Evolutionary conservation across 2,113 vertebrate species (phyloP), one percentile per base, ranked within the genome.

Genomic region (Pterocles orientalis): DNA sequence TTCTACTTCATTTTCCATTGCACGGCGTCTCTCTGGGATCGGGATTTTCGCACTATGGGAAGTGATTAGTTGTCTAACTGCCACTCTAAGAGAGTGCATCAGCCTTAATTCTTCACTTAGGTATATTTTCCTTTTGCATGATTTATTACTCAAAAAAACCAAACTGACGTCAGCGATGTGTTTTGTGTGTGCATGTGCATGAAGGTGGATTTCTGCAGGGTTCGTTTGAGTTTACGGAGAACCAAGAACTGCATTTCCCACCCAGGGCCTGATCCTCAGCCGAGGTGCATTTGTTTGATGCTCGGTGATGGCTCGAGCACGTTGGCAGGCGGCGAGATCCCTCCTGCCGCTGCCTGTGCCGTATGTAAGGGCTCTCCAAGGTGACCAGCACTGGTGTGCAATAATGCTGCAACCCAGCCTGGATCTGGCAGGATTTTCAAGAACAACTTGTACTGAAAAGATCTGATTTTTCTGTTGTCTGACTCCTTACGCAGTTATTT

Each of bases 41-140:
- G 14, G 69, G 57, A 6, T 62, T 95, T 93, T 79, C 50, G 48
- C 54, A 31, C 71, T 53, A 77, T 15, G 69, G 88, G 66, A 88
- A 90, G 72, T 33, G 70, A 82, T 87, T 65, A 43, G 81, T 31
- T 91, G 72, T 89, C 82, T 43, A 56, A 69, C 69, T 64, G 75
- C 60, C 90, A 88, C 48, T 66, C 66, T 4, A 6, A 5, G 20
- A 75, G 85, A 83, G 90, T 81, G 85, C 82, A 95, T 89, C 90
- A 75, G 48, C 88, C 76, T 87, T 86, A 96, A 65, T n/a, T 93
- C 85, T 66, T 93, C 75, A 53, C 54, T 86, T 65, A 77, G 66
- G 45, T 60, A 14, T 5, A 64, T 58, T 92, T 84, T 48, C 31
- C 25, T 65, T 51, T 25, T 10, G 21, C 31, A 19, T 80, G 66